These are phyloP conservation scores for Macrobrachium rosenbergii DNA, from an alignment of 1,140 invertebrate genomes.

Conservation along the genomic window DNA sequence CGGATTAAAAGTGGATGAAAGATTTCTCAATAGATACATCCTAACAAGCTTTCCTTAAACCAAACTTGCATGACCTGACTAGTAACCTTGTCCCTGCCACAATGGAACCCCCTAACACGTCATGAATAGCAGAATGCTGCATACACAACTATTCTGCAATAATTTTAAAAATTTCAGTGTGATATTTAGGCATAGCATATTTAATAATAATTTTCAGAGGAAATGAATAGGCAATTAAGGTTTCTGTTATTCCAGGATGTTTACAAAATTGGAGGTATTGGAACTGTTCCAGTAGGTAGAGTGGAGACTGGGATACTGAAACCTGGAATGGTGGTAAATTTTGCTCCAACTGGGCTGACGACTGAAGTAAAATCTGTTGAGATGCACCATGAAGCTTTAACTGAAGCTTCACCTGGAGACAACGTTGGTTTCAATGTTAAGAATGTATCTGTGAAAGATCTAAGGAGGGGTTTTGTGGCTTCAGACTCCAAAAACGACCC, in stretches of 20 bases:
- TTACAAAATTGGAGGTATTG: conserved; percentile 99
- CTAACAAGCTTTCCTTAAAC: no score
- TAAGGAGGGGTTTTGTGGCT: conserved; percentile 95
- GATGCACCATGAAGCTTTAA: conserved; percentile 98
- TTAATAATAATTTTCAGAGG: no score
- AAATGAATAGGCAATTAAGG: no score
- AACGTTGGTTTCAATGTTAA: conserved; percentile 99
- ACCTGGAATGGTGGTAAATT: conserved; percentile 98
- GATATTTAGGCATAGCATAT: no score
- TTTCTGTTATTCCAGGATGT: conserved; percentile 81
- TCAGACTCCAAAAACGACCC: conserved; percentile 97
- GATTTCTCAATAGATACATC: no score
- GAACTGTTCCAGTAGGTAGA: conserved; percentile 98
- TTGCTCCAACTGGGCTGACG: conserved; percentile 92
- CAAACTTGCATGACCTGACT: no score
- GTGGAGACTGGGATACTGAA: conserved; percentile 98
- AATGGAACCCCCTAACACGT: no score
- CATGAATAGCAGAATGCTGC: no score
- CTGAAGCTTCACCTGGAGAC: conserved; percentile 95
- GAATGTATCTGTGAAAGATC: conserved; percentile 98
- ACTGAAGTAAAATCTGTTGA: conserved; percentile 99
- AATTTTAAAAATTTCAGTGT: no score
- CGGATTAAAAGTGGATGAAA: no score
- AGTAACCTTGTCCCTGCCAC: no score
- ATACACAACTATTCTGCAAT: no score